phyloP scores from a whole-genome alignment of 2,113 vertebrate species.

The Tautogolabrus adspersus region DNA sequence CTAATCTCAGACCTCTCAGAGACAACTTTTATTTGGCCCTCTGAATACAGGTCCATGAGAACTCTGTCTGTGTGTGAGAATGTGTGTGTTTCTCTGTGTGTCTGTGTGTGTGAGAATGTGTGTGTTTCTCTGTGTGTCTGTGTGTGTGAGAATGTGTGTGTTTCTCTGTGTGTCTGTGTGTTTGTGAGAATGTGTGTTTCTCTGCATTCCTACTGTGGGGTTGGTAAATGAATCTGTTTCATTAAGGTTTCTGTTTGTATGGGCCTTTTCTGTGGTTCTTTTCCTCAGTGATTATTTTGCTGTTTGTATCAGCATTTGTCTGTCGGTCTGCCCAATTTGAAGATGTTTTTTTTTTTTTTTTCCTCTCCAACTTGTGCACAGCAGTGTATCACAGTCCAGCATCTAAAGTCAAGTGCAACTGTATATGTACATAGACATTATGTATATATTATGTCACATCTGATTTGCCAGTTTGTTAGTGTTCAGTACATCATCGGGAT shows the following conservation, averaged over 20 bases:
- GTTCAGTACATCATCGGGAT: slow-evolving; percentile 90
- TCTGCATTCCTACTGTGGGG: slow-evolving; percentile 94
- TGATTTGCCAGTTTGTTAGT: slow-evolving; percentile 94
- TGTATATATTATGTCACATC: slow-evolving; percentile 88
- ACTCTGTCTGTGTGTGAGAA: slow-evolving; percentile 40
- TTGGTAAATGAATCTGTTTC: slow-evolving; percentile 89
- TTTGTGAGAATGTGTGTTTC: slow-evolving; percentile 84
- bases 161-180: slow-evolving; percentile 53
- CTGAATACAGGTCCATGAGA: slow-evolving; percentile 90
- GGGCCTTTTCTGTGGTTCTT: slow-evolving; percentile 42
- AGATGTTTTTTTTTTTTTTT: slow-evolving; percentile 80
- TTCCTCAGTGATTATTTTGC: slow-evolving; percentile 73
- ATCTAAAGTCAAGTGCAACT: slow-evolving; percentile 89
- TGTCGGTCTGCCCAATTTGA: slow-evolving; percentile 84
- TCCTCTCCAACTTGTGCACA: slow-evolving; percentile 88
- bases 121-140: slow-evolving; percentile 89
- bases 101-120: no score
- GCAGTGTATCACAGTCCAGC: slow-evolving; percentile 91
- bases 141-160: slow-evolving; percentile 14
- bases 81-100: no score
- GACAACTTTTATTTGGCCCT: slow-evolving; percentile 88
- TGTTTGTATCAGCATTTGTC: slow-evolving; percentile 92
- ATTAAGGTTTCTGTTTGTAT: slow-evolving; percentile 69
- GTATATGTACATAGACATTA: slow-evolving; percentile 84
- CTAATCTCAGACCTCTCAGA: slow-evolving; percentile 81